Percentiles rank a stretch among this genome's conserved stretches.
These are phyloP conservation scores for Automeris io DNA, from an alignment of 2,888 invertebrate species.

Conservation along the genomic window DNA sequence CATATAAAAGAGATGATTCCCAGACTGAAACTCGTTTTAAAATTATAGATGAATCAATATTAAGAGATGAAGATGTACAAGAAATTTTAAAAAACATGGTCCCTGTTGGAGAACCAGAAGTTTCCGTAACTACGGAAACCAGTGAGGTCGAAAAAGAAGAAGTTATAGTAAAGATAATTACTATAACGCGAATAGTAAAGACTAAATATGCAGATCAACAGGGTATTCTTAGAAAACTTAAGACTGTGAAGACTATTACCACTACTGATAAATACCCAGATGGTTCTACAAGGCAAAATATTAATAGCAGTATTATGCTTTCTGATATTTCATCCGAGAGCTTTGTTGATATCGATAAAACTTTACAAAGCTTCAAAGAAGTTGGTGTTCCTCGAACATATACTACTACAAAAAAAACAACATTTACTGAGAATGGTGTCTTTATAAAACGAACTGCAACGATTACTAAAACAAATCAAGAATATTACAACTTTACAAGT, in stretches of 20 bases:
- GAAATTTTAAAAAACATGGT: slow-evolving; percentile 9
- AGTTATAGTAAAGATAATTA: slow-evolving; percentile 10
- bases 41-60: too few relatives aligned
- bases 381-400: slow-evolving; percentile 36
- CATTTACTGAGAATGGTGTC: slow-evolving; percentile 37
- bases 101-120: slow-evolving; percentile 13
- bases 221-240: slow-evolving; percentile 21
- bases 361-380: slow-evolving; percentile 31
- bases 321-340: slow-evolving; percentile 15
- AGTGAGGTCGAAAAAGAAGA: slow-evolving; percentile 17
- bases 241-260: slow-evolving; percentile 22
- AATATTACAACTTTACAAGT: slow-evolving; percentile 29
- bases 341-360: slow-evolving; percentile 18
- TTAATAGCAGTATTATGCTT: slow-evolving; percentile 25
- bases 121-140: slow-evolving; percentile 12
- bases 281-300: slow-evolving; percentile 22
- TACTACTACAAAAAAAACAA: slow-evolving; percentile 30
- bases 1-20: too few relatives aligned
- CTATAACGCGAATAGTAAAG: slow-evolving; percentile 16
- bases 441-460: slow-evolving; percentile 44
- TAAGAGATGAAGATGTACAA: slow-evolving; percentile 2
- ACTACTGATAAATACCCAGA: slow-evolving; percentile 31
- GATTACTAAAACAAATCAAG: slow-evolving; percentile 38
- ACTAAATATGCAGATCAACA: slow-evolving; percentile 21
- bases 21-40: too few relatives aligned